Base-by-base conservation (phyloP, 2,113 vertebrate genomes). In the Oceanodroma tethys region DNA sequence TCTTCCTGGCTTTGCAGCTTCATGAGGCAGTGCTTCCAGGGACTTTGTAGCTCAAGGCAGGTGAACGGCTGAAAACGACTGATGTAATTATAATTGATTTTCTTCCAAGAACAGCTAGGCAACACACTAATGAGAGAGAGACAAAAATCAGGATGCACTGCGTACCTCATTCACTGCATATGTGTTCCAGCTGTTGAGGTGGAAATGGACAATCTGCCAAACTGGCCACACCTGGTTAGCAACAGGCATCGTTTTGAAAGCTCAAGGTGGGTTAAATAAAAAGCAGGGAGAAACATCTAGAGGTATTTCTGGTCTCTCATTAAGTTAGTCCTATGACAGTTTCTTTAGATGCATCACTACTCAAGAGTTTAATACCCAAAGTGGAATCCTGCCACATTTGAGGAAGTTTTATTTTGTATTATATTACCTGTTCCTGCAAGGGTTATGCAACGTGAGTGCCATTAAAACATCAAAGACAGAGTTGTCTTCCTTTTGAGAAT, bases 381-480 rank as follows among this genome's bases (percentile, higher is more conserved):
- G 55, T 88, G 47, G 68, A 88, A 88, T 86, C 81, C 45, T 95
- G 71, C 48, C 11, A 7, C 43, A 12, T 50, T 80, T 66, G 67
- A 62, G 43, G 63, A 86, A 83, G 56, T 50, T 85, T 92, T 91
- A 75, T 91, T 91, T 93, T 86, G 66, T 71, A 66, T 73, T 48
- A 26, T 23, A 30, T 79, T 96, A 84, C 82, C 81, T 70, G 47
- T 73, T 80, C 75, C 95, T 95, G 67, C 73, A 80, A 95, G 82
- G 65, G 75, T 72, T 81, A 53, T 67, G 67, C 68, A 79, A 59
- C 1, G 1, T 74, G 63, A 95, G 63, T 91, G 86, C 80, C 16
- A 15, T 86, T 95, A 93, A 94, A 98, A 96, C 88, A 97, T 92
- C 96, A 97, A 97, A 98, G 97, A 75, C 75, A 91, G 85, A 97